These are phyloP conservation scores for Sebastes cheni DNA, from an alignment of 2,797 vertebrate species.

Conservation along the genomic window DNA sequence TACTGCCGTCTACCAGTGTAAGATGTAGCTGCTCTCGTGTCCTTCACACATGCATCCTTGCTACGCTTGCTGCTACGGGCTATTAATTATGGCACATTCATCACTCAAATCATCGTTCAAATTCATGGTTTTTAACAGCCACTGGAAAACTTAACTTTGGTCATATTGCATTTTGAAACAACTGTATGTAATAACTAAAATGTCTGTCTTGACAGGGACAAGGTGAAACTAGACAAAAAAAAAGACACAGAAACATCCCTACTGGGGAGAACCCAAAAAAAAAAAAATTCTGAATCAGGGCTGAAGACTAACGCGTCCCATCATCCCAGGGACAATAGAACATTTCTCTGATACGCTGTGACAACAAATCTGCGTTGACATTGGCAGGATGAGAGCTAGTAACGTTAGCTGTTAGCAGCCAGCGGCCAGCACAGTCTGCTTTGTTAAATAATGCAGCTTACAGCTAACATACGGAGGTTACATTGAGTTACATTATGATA, in stretches of 20 bases:
- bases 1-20: conserved; percentile 63
- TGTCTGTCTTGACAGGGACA: background rate
- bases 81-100: conserved; percentile 39
- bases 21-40: conserved; percentile 65
- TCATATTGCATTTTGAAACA: background rate
- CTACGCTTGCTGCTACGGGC: conserved; percentile 3
- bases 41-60: conserved; percentile 63
- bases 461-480: too few species aligned
- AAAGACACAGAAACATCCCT: background rate
- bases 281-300: background rate
- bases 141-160: background rate
- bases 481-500: too few species aligned
- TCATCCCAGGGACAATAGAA: background rate
- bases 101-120: conserved; percentile 11
- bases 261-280: too few species aligned
- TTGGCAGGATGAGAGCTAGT: too few species aligned
- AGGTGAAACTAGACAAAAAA: background rate
- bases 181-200: background rate
- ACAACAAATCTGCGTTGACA: too few species aligned
- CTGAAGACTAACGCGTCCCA: background rate
- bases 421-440: too few species aligned
- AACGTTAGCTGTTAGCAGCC: too few species aligned
- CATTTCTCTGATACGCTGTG: too few species aligned
- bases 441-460: too few species aligned
- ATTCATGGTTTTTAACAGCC: conserved; percentile 5